phyloP scores from a whole-genome alignment of 2,888 invertebrate species.

The Entomobrya proxima region DNA sequence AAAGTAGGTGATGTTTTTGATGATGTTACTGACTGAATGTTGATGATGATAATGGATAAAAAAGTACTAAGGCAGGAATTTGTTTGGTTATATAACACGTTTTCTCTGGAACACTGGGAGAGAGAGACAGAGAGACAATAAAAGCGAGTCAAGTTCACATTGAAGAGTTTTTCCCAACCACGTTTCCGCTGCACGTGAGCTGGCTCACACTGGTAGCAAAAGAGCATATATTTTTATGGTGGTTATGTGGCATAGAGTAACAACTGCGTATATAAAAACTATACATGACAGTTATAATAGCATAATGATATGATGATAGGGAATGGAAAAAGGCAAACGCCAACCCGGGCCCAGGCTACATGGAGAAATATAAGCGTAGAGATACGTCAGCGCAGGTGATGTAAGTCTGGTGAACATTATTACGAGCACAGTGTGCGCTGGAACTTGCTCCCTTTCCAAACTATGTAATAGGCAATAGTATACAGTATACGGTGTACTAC shows the following conservation, averaged over 20 bases:
- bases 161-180: constrained; percentile 53
- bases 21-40: too few relatives aligned
- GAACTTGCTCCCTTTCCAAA: background rate
- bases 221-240: background rate
- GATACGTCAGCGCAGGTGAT: constrained; percentile 62
- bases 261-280: background rate
- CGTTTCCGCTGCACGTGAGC: constrained; percentile 67
- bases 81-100: constrained; percentile 1
- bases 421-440: background rate
- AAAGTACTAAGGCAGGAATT: background rate
- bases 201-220: constrained; percentile 17
- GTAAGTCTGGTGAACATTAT: constrained; percentile 32
- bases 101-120: background rate
- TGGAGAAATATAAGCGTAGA: background rate
- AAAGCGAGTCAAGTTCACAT: constrained; percentile 60
- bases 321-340: too few relatives aligned
- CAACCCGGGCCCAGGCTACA: too few relatives aligned
- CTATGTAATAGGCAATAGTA: background rate
- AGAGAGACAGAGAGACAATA: background rate
- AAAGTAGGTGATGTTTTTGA: background rate
- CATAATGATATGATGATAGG: too few relatives aligned
- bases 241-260: too few relatives aligned
- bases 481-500: background rate
- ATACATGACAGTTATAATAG: background rate
- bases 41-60: background rate